Conservation (phyloP, 2,113 vertebrate species). For the Aptenodytes patagonicus region DNA sequence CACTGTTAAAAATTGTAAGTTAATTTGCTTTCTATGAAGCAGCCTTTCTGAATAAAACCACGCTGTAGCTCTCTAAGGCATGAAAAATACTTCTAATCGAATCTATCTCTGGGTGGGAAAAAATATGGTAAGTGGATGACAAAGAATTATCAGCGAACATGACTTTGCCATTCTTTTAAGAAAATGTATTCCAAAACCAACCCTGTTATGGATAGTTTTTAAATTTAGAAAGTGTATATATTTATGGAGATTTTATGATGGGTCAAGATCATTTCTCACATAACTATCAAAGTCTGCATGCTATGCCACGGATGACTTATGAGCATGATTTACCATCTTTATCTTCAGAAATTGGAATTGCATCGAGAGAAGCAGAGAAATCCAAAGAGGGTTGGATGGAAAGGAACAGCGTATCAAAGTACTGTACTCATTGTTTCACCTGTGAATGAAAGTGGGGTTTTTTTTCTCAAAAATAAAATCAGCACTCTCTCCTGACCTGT, state of each 20-base stretch:
- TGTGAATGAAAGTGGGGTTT: fast-evolving
- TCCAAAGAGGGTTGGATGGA: neutral
- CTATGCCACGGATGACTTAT: neutral
- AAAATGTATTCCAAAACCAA: neutral
- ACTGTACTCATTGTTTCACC: neutral
- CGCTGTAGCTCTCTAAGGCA: neutral
- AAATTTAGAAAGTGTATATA: neutral
- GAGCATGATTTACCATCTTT: neutral
- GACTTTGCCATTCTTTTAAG: neutral
- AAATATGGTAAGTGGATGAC: neutral
- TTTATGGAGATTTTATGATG: neutral
- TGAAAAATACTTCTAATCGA: slow-evolving; percentile 13
- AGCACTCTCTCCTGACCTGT: neutral
- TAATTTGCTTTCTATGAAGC: slow-evolving; percentile 28
- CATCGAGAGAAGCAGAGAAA: neutral
- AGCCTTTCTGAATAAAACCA: slow-evolving; percentile 14
- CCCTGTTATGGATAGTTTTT: neutral
- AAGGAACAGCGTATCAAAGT: neutral
- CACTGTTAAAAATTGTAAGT: slow-evolving; percentile 21
- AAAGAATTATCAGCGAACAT: neutral
- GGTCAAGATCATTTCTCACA: neutral
- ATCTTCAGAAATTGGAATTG: neutral
- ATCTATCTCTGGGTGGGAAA: neutral
- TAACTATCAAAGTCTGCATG: neutral
- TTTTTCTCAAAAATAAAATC: neutral